These are phyloP conservation scores for Brachionus rotundiformis DNA, from an alignment of 1,140 invertebrate species.

Conservation along the genomic window DNA sequence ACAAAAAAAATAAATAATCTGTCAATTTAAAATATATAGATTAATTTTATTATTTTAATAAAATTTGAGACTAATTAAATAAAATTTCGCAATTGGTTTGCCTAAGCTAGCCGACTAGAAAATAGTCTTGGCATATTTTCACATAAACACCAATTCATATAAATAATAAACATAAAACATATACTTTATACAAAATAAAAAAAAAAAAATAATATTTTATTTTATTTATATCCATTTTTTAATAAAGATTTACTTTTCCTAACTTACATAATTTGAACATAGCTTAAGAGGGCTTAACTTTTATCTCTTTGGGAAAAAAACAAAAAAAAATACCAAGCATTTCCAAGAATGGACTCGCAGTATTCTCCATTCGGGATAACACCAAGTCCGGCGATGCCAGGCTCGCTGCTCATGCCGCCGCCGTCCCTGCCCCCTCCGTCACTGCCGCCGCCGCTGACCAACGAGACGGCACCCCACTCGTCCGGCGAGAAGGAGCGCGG, in stretches of 20 bases:
- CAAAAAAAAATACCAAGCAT: not conserved
- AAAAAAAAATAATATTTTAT: not conserved
- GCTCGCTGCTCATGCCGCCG: slow-evolving; percentile 28
- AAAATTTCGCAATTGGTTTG: not conserved
- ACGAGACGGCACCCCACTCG: slow-evolving; percentile 25
- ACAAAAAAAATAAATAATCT: too few relatives aligned
- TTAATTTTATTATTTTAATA: too few relatives aligned
- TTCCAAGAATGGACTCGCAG: slow-evolving; percentile 44
- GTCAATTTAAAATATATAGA: too few relatives aligned
- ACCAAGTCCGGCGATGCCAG: slow-evolving; percentile 17
- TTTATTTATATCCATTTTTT: slow-evolving; percentile 4
- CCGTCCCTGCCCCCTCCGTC: slow-evolving; percentile 37
- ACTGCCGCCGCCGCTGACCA: slow-evolving; percentile 39
- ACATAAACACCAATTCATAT: not conserved
- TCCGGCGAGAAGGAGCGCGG: not conserved
- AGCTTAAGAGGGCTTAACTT: not conserved
- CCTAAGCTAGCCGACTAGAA: not conserved
- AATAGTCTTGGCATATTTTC: not conserved
- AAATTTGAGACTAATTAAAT: too few relatives aligned
- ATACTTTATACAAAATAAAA: not conserved
- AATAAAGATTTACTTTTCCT: not conserved
- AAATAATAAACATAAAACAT: not conserved
- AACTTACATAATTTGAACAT: slow-evolving; percentile 32
- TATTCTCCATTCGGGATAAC: slow-evolving; percentile 45
- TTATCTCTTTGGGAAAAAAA: not conserved